These are phyloP conservation scores for Vulpes lagopus DNA, from an alignment of 2,113 vertebrate species.

Conservation along the genomic window DNA sequence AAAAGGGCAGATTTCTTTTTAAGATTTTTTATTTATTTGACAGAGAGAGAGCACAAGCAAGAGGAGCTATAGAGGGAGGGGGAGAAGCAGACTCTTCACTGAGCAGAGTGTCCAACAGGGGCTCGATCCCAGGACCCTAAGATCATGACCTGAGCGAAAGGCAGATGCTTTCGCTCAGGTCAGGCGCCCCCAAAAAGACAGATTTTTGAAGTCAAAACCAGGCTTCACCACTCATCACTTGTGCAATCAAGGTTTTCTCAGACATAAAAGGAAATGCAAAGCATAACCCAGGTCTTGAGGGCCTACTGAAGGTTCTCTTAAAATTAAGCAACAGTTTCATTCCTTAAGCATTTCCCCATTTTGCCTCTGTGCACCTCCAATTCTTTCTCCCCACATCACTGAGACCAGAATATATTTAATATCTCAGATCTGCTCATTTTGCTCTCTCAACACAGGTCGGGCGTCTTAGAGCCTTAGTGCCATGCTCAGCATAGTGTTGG, in stretches of 20 bases:
- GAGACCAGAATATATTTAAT: background rate
- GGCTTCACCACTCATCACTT: background rate
- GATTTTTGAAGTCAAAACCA: conserved; percentile 18
- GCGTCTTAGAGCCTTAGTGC: background rate
- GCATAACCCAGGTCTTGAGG: background rate
- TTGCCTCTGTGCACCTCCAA: background rate
- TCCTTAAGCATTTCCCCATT: background rate
- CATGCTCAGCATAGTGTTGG: background rate
- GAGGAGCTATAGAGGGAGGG: too few species aligned
- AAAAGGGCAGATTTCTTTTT: background rate
- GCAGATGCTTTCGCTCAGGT: too few species aligned
- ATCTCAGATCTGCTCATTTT: background rate
- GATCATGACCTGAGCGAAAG: too few species aligned
- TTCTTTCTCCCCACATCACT: background rate
- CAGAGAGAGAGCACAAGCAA: too few species aligned
- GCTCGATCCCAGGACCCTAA: too few species aligned
- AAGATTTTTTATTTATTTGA: too few species aligned
- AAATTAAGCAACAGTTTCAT: background rate
- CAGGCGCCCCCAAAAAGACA: background rate
- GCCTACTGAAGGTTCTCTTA: background rate
- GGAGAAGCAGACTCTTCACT: too few species aligned
- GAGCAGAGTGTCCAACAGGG: too few species aligned
- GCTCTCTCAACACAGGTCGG: background rate
- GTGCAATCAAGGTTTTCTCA: background rate
- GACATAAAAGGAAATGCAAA: background rate